Base-by-base conservation (phyloP, 2,888 invertebrate species). In the Rhopalosiphum nymphaeae region DNA sequence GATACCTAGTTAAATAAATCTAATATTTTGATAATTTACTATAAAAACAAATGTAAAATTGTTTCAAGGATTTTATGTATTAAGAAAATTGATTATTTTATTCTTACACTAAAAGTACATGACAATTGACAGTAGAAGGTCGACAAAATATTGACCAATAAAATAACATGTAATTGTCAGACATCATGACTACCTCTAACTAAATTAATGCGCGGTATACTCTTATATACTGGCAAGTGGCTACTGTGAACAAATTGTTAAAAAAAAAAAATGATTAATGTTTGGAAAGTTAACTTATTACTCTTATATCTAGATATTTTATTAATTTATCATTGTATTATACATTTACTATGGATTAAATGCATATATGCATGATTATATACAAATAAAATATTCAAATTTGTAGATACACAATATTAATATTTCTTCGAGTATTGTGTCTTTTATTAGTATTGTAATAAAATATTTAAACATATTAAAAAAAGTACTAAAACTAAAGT, bases 81-180 rank as follows among this genome's bases (percentile, higher is more conserved):
- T 44, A 29, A 29, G 44, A 57, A 57, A 89, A 89, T 89, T 57
- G 42, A 57, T 57, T 89, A 57, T 57, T 89, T 89, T 29, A 78
- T 78, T 49, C 29, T 57, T 44, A 44, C 42, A 11, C 88, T 29
- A 89, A 89, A 26, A 89, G 26, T 42, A 42, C 57, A 78, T 89
- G 44, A 57, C 44, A 56, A 42, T 57, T 89, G 89, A 57, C 13
- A 89, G 29, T 44, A 57, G 89, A 89, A 89, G 57, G 88, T 89
- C 88, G 26, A 42, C 36, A 89, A 53, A 85, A 78, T 78, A 78
- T 78, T 78, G 78, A 78, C 78, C 78, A 78, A 78, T 36, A 78
- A 36, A n/a, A 78, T 78, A 78, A 36, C 78, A 78, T 42, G 78
- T 36, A 78, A 78, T 78, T 78, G 78, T 3, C 36, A 36, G 78